Evolutionary conservation across 2,113 vertebrate species (phyloP).

Genomic region (Thunnus maccoyii): DNA sequence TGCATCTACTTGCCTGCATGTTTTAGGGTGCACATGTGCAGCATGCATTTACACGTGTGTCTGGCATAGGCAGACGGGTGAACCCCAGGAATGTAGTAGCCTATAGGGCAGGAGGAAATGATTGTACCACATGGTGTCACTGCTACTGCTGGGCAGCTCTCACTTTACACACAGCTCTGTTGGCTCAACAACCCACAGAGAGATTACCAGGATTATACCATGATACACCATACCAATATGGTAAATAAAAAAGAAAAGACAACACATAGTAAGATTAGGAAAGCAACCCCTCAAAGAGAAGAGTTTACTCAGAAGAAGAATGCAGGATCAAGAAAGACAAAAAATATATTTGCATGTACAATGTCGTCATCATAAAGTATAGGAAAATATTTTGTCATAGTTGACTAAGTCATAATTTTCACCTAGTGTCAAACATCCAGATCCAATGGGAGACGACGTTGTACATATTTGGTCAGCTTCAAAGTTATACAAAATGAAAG

Average conservation of each 20-base stretch:
- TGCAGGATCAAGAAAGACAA: neutral
- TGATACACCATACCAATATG: conserved; percentile 16
- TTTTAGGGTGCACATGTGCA: conserved; percentile 15
- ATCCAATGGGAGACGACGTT: neutral
- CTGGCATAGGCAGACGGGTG: conserved; percentile 64
- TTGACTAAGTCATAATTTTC: neutral
- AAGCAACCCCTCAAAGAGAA: neutral
- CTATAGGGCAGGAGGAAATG: conserved; percentile 74
- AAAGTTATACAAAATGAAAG: conserved; percentile 10
- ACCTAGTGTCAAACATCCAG: neutral
- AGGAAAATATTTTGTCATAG: neutral
- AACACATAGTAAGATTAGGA: conserved; percentile 22
- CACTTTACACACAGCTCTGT: conserved; percentile 35
- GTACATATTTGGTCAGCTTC: conserved; percentile 7
- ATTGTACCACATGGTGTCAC: conserved; percentile 66
- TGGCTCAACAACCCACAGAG: conserved; percentile 30
- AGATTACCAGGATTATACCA: conserved; percentile 47
- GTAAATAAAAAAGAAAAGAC: conserved; percentile 1
- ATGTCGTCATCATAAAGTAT: neutral
- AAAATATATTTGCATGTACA: neutral
- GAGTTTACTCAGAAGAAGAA: neutral
- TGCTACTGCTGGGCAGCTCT: conserved; percentile 41
- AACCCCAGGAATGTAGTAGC: conserved; percentile 62
- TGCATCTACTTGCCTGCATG: conserved; percentile 4
- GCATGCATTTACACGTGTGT: conserved; percentile 17